Evolutionary conservation across 2,797 vertebrate species (phyloP), one percentile per base, ranked within the genome.

Genomic region (Chaenodraco wilsoni): DNA sequence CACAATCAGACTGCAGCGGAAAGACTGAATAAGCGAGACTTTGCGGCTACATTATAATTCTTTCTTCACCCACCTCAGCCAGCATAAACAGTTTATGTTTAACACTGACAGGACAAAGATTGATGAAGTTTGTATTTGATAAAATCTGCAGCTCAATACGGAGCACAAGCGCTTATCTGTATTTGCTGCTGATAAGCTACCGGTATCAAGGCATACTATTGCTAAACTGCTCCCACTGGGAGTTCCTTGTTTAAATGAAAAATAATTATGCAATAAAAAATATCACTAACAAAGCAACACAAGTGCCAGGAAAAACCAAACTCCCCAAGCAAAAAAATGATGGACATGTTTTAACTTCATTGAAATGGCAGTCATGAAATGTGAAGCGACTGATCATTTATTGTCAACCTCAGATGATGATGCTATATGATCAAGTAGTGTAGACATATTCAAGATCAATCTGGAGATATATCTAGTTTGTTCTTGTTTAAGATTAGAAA

Each of bases 71-170:
- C n/a, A 69, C 64, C 23, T 58, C 7, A 52, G 82, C 84, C 81
- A 74, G 51, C 23, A 70, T 84, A 77, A 85, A 83, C 74, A 87
- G 65, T 65, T 82, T 80, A 69, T 78, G 69, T 72, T 76, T 48
- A 69, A 65, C 60, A 56, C 17, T 17, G 23, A 67, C 31, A 65
- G 23, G 69, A 76, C 40, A n/a, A 68, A 65, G 73, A 79, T 67
- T 63, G 63, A 83, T 72, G 60, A 74, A 7, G 76, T 84, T 83
- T 81, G 56, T 76, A 43, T 79, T 74, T 74, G 78, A 82, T 62
- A 63, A 71, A 71, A 74, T 49, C 5, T 50, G 55, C 55, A 41
- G 54, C 56, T 16, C 41, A 49, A 37, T 58, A 13, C 48, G 55
- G 19, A 16, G 31, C 10, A 6, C 45, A 62, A 59, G 45, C 49